Conservation (phyloP, 2,888 invertebrate genomes). For the Caenorhabditis virilis region DNA sequence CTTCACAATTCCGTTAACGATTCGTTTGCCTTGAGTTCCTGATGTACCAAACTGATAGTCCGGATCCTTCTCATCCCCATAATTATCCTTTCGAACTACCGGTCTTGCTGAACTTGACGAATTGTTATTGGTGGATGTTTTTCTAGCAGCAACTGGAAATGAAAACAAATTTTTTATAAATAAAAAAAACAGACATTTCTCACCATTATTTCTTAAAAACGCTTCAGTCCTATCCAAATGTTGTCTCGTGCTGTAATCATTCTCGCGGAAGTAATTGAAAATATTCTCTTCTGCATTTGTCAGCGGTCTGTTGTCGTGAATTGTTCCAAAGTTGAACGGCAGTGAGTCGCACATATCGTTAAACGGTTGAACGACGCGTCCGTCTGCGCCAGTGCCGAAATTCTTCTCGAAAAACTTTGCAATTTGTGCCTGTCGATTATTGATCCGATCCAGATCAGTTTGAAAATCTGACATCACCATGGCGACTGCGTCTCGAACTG, state of each 20-base stretch:
- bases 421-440: slow-evolving; percentile 13
- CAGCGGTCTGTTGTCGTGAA: no score
- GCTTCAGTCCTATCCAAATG: slow-evolving; percentile 2
- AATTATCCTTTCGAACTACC: neutral
- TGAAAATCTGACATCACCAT: slow-evolving; percentile 25
- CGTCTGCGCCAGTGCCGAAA: slow-evolving; percentile 16
- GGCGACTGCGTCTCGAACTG: slow-evolving; percentile 28
- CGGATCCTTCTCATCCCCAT: slow-evolving; percentile 11
- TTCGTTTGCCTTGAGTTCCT: slow-evolving; percentile 14
- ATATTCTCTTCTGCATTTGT: neutral
- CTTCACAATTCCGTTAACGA: slow-evolving; percentile 35
- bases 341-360: slow-evolving; percentile 4
- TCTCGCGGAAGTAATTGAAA: slow-evolving; percentile 11
- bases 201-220: neutral
- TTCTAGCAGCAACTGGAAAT: neutral
- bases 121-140: neutral
- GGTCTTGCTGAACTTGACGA: neutral
- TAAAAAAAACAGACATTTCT: no score
- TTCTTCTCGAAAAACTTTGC: slow-evolving; percentile 10
- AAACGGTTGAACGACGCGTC: slow-evolving; percentile 18
- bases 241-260: slow-evolving; percentile 3
- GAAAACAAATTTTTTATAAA: no score
- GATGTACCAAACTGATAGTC: slow-evolving; percentile 23
- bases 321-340: slow-evolving; percentile 1
- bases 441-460: slow-evolving; percentile 22